Evolutionary conservation across 2,888 invertebrate species (phyloP).

Genomic region (Nymphalis urticae): DNA sequence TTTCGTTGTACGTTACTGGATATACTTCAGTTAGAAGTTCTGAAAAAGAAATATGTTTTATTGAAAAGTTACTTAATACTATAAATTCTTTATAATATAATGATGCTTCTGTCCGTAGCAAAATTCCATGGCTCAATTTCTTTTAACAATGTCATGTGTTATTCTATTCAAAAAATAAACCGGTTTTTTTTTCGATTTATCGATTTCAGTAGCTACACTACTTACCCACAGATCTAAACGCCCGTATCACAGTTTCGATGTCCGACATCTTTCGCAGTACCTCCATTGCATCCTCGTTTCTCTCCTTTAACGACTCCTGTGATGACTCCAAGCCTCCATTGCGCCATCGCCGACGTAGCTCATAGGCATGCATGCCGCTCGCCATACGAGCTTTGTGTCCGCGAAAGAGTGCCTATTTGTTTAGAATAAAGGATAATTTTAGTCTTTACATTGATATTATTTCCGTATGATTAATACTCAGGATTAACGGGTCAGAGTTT

Average conservation of each 20-base stretch:
- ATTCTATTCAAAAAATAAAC: too few relatives aligned
- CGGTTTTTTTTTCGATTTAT: too few relatives aligned
- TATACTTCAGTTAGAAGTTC: constrained; percentile 71
- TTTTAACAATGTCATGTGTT: too few relatives aligned
- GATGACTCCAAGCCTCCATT: constrained; percentile 62
- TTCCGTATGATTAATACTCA: neutral
- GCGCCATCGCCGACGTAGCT: constrained; percentile 67
- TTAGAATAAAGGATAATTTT: neutral
- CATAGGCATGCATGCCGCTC: constrained; percentile 51
- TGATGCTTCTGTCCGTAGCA: too few relatives aligned
- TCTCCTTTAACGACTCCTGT: constrained; percentile 63
- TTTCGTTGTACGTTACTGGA: constrained; percentile 69
- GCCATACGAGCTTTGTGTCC: constrained; percentile 67
- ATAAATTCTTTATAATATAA: neutral
- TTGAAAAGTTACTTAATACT: neutral
- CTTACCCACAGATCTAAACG: constrained; percentile 71
- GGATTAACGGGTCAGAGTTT: neutral
- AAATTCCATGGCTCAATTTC: too few relatives aligned
- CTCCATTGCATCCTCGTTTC: constrained; percentile 70
- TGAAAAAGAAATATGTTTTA: constrained; percentile 46
- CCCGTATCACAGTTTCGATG: constrained; percentile 66
- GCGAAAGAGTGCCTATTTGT: constrained; percentile 76
- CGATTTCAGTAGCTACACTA: neutral
- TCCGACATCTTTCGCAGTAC: constrained; percentile 61
- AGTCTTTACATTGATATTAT: neutral